A percentile compares a stretch with the other conserved stretches of the same genome.
phyloP scores from a whole-genome alignment of 1,140 invertebrate genomes.

The Gonatopus flavifemur region DNA sequence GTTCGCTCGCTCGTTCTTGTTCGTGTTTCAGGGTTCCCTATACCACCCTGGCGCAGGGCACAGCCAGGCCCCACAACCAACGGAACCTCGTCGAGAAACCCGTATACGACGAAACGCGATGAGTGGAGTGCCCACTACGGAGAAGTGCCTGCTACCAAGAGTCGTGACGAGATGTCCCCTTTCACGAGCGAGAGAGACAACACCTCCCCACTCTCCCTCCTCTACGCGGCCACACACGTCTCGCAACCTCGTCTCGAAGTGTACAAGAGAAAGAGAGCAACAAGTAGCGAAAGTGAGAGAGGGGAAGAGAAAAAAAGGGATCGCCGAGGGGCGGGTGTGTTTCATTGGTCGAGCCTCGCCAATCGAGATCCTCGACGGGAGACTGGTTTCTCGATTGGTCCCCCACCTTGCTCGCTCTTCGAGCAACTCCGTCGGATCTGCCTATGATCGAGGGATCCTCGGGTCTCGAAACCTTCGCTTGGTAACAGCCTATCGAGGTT shows the following conservation, averaged over 20 bases:
- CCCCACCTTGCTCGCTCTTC: no score
- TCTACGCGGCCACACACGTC: background rate
- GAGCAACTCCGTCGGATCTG: background rate
- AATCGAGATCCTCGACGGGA: constrained; percentile 22
- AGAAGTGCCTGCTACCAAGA: constrained; percentile 57
- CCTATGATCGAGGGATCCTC: no score
- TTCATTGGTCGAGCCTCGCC: constrained; percentile 40
- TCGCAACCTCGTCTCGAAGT: no score
- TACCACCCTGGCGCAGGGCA: constrained; percentile 20
- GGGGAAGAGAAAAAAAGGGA: constrained; percentile 18
- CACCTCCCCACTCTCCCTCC: constrained; percentile 28
- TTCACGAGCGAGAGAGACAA: constrained; percentile 52
- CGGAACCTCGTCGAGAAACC: constrained; percentile 38
- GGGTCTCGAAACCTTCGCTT: no score
- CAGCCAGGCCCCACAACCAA: constrained; percentile 36
- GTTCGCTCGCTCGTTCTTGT: constrained; percentile 22
- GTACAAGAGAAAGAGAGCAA: no score
- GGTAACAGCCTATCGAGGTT: no score
- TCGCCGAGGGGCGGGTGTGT: constrained; percentile 11
- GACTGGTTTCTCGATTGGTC: constrained; percentile 13
- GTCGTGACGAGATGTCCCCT: constrained; percentile 56
- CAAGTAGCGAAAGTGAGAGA: constrained; percentile 7
- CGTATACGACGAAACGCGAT: constrained; percentile 41
- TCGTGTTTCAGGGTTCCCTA: no score
- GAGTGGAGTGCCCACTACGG: constrained; percentile 56